Conservation (phyloP, 2,797 vertebrate species). For the Dermochelys coriacea region DNA sequence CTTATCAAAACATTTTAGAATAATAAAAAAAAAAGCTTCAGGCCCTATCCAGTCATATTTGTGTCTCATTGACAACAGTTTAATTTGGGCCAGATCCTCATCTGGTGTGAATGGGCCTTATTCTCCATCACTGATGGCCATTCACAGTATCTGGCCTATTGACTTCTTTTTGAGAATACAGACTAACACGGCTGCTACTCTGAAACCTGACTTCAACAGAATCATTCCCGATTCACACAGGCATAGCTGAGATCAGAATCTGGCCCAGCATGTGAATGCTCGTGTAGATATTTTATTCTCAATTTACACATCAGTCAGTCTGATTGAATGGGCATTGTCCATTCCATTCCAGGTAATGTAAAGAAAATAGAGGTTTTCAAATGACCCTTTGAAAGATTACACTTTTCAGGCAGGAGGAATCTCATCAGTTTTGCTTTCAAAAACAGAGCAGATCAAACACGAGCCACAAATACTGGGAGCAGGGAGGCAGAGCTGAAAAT, state of each 20-base stretch:
- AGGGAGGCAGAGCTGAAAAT: constrained; percentile 31
- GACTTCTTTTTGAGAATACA: too few species aligned
- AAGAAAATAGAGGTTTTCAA: constrained; percentile 6
- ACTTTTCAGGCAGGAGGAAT: neutral
- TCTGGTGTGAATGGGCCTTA: neutral
- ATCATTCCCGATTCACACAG: neutral
- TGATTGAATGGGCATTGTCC: neutral
- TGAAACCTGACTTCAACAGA: neutral
- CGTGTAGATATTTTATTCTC: neutral
- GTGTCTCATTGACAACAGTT: neutral
- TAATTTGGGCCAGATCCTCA: neutral
- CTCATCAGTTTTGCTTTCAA: neutral
- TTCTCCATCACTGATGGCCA: neutral
- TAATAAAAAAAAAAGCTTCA: neutral
- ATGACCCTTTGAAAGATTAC: neutral
- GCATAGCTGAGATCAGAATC: fast-evolving
- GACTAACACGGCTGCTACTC: too few species aligned
- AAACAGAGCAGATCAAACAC: neutral
- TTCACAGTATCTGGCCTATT: neutral
- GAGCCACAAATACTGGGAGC: neutral
- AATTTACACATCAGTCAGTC: neutral
- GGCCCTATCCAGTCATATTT: neutral
- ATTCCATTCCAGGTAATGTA: neutral
- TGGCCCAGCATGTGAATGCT: neutral
- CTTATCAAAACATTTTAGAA: neutral